Percentiles rank a stretch among this genome's conserved stretches.
These are phyloP conservation scores for Actenoides lindsayi DNA, from an alignment of 2,113 vertebrate genomes.

Conservation along the genomic window DNA sequence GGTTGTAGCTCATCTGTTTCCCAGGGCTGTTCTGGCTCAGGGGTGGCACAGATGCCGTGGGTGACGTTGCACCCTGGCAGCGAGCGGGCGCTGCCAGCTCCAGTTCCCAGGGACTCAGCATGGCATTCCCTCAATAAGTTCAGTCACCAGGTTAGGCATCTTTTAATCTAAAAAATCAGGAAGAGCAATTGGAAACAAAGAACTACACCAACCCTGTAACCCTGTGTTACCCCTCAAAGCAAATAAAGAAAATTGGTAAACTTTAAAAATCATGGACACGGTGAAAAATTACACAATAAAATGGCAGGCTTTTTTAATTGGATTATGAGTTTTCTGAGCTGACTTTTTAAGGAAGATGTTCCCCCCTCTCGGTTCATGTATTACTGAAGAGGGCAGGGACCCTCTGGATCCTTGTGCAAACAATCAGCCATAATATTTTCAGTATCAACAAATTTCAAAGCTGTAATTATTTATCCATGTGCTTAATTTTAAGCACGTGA, in stretches of 20 bases:
- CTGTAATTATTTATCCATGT: neutral
- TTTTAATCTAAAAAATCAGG: neutral
- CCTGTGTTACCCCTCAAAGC: neutral
- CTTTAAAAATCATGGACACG: fast-evolving
- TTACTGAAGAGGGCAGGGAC: neutral
- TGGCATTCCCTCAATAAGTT: constrained; percentile 17
- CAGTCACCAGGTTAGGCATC: neutral
- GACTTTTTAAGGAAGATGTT: neutral
- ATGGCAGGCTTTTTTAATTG: neutral
- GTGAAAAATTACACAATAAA: neutral
- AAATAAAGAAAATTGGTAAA: neutral
- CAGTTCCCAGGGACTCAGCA: neutral
- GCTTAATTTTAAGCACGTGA: neutral
- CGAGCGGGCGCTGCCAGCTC: neutral
- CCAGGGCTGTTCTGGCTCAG: neutral
- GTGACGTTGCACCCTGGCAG: neutral
- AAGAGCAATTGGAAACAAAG: neutral
- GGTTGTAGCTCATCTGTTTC: neutral
- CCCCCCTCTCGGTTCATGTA: fast-evolving
- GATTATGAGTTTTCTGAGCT: neutral
- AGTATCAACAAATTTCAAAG: neutral
- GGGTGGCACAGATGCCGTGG: constrained; percentile 5
- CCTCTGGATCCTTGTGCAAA: neutral
- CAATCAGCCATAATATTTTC: neutral
- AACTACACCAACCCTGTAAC: neutral